These are phyloP conservation scores for Drosophila austrosaltans DNA, from an alignment of 2,888 invertebrate genomes.

Conservation along the genomic window DNA sequence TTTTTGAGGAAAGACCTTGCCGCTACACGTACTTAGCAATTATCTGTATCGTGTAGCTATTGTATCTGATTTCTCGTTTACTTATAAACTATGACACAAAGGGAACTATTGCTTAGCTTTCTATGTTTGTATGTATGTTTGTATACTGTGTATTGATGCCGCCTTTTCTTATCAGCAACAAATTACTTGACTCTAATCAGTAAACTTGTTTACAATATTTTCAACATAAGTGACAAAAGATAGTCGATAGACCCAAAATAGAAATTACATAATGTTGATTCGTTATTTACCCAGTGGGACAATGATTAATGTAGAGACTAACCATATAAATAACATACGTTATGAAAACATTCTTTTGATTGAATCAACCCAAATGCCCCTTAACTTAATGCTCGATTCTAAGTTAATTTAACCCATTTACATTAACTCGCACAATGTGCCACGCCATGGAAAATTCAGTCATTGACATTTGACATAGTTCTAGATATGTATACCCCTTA, in stretches of 20 bases:
- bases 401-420: slow-evolving; percentile 74
- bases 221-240: slow-evolving; percentile 39
- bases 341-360: slow-evolving; percentile 34
- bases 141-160: not conserved
- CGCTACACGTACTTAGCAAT: slow-evolving; percentile 5
- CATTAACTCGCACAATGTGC: slow-evolving; percentile 73
- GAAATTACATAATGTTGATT: slow-evolving; percentile 52
- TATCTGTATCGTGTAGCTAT: slow-evolving; percentile 28
- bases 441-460: slow-evolving; percentile 55
- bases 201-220: slow-evolving; percentile 50
- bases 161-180: slow-evolving; percentile 31
- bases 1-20: slow-evolving; percentile 10
- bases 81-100: slow-evolving; percentile 19
- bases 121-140: not conserved
- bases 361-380: slow-evolving; percentile 8
- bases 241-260: slow-evolving; percentile 58
- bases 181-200: slow-evolving; percentile 52
- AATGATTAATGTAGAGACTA: not conserved
- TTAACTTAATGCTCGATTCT: slow-evolving; percentile 52
- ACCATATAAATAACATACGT: not conserved
- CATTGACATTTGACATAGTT: slow-evolving; percentile 76
- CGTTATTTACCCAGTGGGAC: slow-evolving; percentile 27
- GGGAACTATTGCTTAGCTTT: slow-evolving; percentile 1
- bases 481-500: slow-evolving; percentile 20
- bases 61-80: slow-evolving; percentile 4